phyloP scores from a whole-genome alignment of 2,113 vertebrate species.

The Tonatia bakeri region DNA sequence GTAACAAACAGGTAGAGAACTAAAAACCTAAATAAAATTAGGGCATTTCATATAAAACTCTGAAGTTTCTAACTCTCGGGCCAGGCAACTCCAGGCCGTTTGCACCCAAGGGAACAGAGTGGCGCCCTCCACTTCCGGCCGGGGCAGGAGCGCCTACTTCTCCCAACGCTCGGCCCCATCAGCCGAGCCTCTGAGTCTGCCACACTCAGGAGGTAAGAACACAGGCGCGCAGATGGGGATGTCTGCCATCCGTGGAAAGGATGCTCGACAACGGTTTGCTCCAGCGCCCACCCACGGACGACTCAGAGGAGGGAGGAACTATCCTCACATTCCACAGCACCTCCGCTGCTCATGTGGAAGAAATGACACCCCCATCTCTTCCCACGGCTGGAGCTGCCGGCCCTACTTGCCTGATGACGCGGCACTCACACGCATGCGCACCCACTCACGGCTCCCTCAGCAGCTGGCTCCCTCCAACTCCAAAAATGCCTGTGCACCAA shows the following conservation, averaged over 20 bases:
- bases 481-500: background rate
- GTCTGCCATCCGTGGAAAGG: background rate
- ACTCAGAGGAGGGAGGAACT: background rate
- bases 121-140: accelerated
- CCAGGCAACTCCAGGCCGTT: background rate
- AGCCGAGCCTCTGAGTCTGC: background rate
- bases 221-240: accelerated
- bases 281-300: background rate
- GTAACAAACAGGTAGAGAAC: accelerated
- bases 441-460: background rate
- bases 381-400: background rate
- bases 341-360: background rate
- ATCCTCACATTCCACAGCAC: background rate
- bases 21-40: background rate
- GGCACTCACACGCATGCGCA: accelerated
- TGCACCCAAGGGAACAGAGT: background rate
- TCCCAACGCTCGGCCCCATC: background rate
- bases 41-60: background rate
- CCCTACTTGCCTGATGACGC: accelerated
- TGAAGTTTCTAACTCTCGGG: too few species aligned
- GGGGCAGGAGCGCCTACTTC: accelerated
- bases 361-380: background rate
- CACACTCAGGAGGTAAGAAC: accelerated
- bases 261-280: accelerated
- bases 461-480: background rate